A percentile compares a stretch with the other conserved stretches of the same genome.
Evolutionary conservation across 2,888 invertebrate species (phyloP).

Genomic region (Microplitis manilae): DNA sequence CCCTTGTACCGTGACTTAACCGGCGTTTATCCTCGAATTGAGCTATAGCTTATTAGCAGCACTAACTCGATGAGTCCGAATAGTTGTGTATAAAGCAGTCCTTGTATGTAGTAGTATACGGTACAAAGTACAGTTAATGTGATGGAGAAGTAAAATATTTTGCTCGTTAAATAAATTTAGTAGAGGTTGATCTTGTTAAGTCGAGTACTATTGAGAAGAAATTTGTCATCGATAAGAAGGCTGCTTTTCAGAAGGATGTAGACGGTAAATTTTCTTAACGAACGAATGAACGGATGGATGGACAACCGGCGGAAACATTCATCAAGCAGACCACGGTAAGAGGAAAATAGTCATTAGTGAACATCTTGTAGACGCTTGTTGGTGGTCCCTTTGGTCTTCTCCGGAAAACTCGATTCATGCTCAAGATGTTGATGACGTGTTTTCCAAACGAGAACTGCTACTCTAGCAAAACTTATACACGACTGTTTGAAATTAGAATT

Average conservation of each 20-base stretch:
- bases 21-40: constrained; percentile 28
- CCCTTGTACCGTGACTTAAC: constrained; percentile 14
- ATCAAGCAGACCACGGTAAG: constrained; percentile 45
- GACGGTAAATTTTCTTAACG: constrained; percentile 10
- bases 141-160: neutral
- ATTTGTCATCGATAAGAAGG: constrained; percentile 10
- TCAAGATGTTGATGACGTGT: constrained; percentile 53
- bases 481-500: constrained; percentile 48
- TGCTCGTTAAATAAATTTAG: neutral
- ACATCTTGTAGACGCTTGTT: constrained; percentile 29
- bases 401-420: constrained; percentile 50
- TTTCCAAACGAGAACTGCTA: constrained; percentile 45
- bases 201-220: constrained; percentile 7
- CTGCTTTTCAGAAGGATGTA: neutral
- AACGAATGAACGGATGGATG: constrained; percentile 18
- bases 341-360: constrained; percentile 49
- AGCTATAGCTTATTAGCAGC: constrained; percentile 3
- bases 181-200: constrained; percentile 10
- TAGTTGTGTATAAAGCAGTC: neutral
- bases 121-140: neutral
- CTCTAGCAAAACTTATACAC: constrained; percentile 44
- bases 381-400: constrained; percentile 22
- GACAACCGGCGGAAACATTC: constrained; percentile 25
- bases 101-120: neutral
- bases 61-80: constrained; percentile 8